Base-by-base conservation (phyloP, 2,888 invertebrate species). In the Agriopis aurantiaria region DNA sequence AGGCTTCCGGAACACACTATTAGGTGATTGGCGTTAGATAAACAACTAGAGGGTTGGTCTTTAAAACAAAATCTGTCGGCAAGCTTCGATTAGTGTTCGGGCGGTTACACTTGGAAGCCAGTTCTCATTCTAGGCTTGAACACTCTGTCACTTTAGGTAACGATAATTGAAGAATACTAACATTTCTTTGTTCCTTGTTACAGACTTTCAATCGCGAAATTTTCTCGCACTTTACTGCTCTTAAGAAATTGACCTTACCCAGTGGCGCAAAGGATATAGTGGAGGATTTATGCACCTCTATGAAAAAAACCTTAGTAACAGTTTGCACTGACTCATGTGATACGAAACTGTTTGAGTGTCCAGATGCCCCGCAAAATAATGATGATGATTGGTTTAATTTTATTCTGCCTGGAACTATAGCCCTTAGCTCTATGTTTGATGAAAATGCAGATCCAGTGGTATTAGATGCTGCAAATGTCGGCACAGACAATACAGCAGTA, bases 271-370 rank as follows among this genome's bases (percentile, higher is more conserved):
- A 81, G 8, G 85, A 85, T 23, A 73, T 91, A 52, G 72, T 85
- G 12, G 79, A 88, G 68, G 85, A 91, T 72, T 77, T 95, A 62
- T 95, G 95, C 76, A 74, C 73, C 52, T 78, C 85, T 65, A 78
- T 91, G 52, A 88, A 87, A 73, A 79, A 78, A 40, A 85, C 82
- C 59, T 84, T 93, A 73, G 83, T 85, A 74, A 81, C 79, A 12
- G 87, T 93, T 48, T 94, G 93, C 70, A 86, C 86, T 23, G 88
- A 79, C 70, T 80, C 89, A 12, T 93, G 93, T 73, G 77, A 74
- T 33, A 68, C 68, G 9, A 77, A 88, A 64, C 53, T 77, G 43
- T 84, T 81, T 69, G 89, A 90, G 3, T 93, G 93, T 71, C 84
- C 85, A 45, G 85, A 91, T 69, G 82, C 85, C 23, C 82, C 83